Percentiles rank a stretch among this genome's conserved stretches.
These are phyloP conservation scores for Papilio machaon DNA, from an alignment of 1,140 invertebrate species.

Conservation along the genomic window DNA sequence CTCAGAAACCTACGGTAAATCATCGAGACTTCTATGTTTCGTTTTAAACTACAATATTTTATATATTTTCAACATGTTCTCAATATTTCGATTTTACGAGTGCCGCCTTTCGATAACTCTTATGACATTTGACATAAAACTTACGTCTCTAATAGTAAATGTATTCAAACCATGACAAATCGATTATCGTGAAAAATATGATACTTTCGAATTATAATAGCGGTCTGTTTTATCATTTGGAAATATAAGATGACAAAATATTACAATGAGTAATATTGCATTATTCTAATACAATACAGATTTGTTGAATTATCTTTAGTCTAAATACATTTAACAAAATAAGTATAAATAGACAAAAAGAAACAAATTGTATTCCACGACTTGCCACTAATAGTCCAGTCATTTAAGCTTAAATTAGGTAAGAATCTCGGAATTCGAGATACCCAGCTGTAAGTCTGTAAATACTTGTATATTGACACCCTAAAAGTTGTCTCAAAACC, in stretches of 20 bases:
- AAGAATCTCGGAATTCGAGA: no score
- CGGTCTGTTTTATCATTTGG: conserved; percentile 1
- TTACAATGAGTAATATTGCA: neutral
- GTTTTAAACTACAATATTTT: neutral
- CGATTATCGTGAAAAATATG: conserved; percentile 23
- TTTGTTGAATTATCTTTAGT: no score
- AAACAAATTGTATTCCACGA: no score
- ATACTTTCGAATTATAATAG: conserved; percentile 6
- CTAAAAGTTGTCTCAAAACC: no score
- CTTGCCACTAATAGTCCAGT: no score
- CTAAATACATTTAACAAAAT: no score
- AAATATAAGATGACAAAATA: neutral
- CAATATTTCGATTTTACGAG: neutral
- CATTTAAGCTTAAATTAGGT: no score
- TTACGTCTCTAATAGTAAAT: conserved; percentile 26
- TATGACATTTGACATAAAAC: conserved; percentile 23
- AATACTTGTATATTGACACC: no score
- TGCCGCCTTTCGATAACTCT: neutral
- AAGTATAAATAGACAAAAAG: no score
- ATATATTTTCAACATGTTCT: neutral
- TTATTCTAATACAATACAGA: neutral
- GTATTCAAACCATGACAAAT: conserved; percentile 8
- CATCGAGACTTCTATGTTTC: neutral
- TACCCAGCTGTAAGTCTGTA: no score
- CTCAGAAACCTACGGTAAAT: neutral